Base-by-base conservation (phyloP, 2,797 vertebrate genomes). In the Brachymystax lenok region DNA sequence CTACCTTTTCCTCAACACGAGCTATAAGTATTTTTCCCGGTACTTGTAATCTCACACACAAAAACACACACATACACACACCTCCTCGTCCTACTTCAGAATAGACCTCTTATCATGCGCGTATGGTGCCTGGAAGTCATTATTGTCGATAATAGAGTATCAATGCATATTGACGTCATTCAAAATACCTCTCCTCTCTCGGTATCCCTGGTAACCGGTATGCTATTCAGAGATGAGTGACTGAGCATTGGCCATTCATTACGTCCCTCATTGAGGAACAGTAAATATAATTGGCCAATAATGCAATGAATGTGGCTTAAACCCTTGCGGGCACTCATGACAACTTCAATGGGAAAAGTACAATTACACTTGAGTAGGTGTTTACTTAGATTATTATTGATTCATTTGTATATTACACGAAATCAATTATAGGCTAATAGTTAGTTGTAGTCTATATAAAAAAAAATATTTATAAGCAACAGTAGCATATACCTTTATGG, bases 1-100 rank as follows among this genome's bases (percentile, higher is more conserved):
- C 90, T 81, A 59, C 86, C 82, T 89, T 75, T 80, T 84, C 75
- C 71, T 87, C 40, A 84, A 79, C 79, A 82, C 84, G 33, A 79
- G 77, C 86, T 73, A 80, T 80, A 84, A 80, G 85, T 85, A 83
- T 17, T 52, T 88, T 87, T 88, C 85, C 88, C 83, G 80, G 84
- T 86, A 79, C 85, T 16, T 28, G 76, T 87, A 82, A 89, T 88
- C 88, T 10, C 52, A 19, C 52, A 54, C 52, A 54, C 16, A 54
- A 16, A 54, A 16, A 54, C 52, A 54, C 52, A 54, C 16, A 54
- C 52, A 54, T 3, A 54, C 52, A 54, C 52, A 59, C 84, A 87
- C 78, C 83, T 90, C 89, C 90, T 89, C 89, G 87, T 90, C 88
- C 89, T 87, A 78, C 86, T 86, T 80, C 87, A 86, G 80, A 84